Conservation (phyloP, 2,113 vertebrate genomes). For the Daphoenositta chrysoptera region DNA sequence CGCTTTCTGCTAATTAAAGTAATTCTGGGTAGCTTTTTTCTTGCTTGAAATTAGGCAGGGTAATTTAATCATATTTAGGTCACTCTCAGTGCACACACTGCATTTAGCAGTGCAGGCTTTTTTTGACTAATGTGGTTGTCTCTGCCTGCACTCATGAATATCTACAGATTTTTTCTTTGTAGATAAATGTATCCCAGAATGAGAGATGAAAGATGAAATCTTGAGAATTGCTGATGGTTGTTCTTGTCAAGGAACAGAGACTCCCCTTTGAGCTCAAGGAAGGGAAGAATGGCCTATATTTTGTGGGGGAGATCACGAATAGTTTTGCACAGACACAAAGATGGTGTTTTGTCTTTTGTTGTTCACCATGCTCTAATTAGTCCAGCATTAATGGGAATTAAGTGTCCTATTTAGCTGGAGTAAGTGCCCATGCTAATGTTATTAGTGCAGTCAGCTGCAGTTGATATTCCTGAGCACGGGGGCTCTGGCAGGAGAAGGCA, state of each 20-base stretch:
- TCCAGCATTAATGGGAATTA: conserved; percentile 41
- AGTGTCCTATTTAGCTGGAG: conserved; percentile 19
- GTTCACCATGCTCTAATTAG: conserved; percentile 28
- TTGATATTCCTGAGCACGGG: neutral
- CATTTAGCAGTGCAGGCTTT: conserved; percentile 22
- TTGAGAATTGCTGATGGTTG: neutral
- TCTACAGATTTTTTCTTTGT: conserved; percentile 19
- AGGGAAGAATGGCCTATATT: neutral
- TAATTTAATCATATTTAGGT: conserved; percentile 59
- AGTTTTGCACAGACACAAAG: neutral
- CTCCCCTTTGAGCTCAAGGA: neutral
- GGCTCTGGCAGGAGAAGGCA: neutral
- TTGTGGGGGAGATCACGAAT: neutral
- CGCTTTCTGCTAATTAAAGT: conserved; percentile 52
- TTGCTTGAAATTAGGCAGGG: conserved; percentile 24
- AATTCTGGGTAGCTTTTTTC: conserved; percentile 40
- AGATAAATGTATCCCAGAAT: neutral
- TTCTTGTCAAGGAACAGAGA: neutral
- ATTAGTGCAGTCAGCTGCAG: neutral
- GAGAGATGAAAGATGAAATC: conserved; percentile 8
- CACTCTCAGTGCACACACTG: neutral
- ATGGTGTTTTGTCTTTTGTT: neutral
- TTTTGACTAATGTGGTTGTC: neutral
- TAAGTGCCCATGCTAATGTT: neutral
- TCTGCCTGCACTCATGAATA: conserved; percentile 6